phyloP scores from a whole-genome alignment of 2,797 vertebrate species.

The Siniperca obscura region DNA sequence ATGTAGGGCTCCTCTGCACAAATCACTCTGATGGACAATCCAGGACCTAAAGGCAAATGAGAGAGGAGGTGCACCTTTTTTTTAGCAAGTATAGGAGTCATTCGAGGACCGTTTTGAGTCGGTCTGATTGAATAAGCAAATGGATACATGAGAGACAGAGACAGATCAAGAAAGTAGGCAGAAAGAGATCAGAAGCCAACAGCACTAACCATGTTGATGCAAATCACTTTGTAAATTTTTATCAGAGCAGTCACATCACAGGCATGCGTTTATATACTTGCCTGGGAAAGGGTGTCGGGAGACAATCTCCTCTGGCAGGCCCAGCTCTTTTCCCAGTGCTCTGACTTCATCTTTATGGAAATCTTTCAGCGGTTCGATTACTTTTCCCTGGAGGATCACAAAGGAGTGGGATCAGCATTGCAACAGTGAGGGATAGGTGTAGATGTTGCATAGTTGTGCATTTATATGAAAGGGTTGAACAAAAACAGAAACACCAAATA shows the following conservation, averaged over 20 bases:
- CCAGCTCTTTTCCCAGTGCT: slow-evolving; percentile 94
- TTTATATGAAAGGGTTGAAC: slow-evolving; percentile 1
- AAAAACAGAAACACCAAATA: slow-evolving; percentile 14
- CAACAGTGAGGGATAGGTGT: slow-evolving; percentile 9
- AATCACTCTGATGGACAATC: slow-evolving; percentile 97
- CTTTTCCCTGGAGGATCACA: slow-evolving; percentile 89
- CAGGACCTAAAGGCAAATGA: slow-evolving; percentile 88
- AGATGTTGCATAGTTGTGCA: slow-evolving; percentile 15
- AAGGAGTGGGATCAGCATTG: slow-evolving; percentile 47
- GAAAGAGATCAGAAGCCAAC: neutral
- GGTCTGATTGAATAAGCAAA: neutral
- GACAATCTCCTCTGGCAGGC: slow-evolving; percentile 96
- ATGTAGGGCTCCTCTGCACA: slow-evolving; percentile 98
- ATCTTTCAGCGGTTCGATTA: slow-evolving; percentile 98
- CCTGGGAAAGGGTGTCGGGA: slow-evolving; percentile 97
- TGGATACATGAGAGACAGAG: neutral
- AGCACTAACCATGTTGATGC: neutral
- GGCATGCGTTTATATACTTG: slow-evolving; percentile 59
- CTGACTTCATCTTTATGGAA: slow-evolving; percentile 99
- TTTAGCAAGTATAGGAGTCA: slow-evolving; percentile 14
- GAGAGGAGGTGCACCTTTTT: neutral
- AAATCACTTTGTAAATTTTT: neutral
- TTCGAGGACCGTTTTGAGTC: neutral
- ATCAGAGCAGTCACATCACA: neutral
- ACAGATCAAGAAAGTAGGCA: neutral